Conservation (phyloP, 2,797 vertebrate species). For the Eurystomus glaucurus region DNA sequence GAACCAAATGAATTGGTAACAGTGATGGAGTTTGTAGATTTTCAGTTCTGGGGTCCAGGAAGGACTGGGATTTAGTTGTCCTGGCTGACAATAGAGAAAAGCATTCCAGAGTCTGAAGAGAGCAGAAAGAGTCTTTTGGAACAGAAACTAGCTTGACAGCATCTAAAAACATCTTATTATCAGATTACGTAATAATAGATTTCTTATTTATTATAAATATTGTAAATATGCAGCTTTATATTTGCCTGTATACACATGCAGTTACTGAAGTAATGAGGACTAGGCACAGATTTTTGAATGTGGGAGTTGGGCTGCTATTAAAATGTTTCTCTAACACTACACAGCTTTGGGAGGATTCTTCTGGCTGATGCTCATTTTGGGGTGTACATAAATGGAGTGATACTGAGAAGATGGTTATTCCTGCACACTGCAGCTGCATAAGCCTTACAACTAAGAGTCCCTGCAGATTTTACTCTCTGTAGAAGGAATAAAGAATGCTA, state of each 20-base stretch:
- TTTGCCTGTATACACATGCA: not conserved
- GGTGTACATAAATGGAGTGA: not conserved
- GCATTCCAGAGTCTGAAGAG: not conserved
- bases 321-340: not conserved
- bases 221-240: not conserved
- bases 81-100: not conserved
- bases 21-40: not conserved
- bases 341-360: not conserved
- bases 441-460: not conserved
- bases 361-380: not conserved
- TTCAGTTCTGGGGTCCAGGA: not conserved
- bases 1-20: not conserved
- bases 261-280: not conserved
- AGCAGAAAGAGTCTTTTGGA: not conserved
- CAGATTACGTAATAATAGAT: not conserved
- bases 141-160: not conserved
- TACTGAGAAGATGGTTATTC: not conserved
- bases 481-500: constrained; percentile 22
- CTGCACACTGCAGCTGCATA: not conserved
- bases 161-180: not conserved
- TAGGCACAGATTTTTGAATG: not conserved
- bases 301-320: not conserved
- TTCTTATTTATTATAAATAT: constrained; percentile 36
- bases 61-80: not conserved
- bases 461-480: constrained; percentile 29